A percentile compares a stretch with the other conserved stretches of the same genome.
Conservation (phyloP, 1,140 invertebrate species). For the Littorina saxatilis region DNA sequence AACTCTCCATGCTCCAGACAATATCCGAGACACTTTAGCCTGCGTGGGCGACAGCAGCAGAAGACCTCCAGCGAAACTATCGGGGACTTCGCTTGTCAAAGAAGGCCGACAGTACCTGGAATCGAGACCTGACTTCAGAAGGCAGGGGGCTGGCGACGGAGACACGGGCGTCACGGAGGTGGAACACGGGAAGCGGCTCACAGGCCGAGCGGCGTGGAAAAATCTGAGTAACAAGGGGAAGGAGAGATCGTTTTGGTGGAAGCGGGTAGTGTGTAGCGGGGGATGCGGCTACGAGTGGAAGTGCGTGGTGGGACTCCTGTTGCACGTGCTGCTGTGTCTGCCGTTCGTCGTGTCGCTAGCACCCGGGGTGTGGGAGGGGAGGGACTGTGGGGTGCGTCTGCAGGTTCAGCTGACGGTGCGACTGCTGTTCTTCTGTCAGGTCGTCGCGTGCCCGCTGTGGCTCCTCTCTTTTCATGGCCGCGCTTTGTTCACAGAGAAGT, state of each 20-base stretch:
- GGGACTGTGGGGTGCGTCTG: not conserved
- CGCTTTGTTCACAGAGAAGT: not conserved
- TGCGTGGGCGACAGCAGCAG: no score
- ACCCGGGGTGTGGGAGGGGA: not conserved
- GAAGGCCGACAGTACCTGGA: no score
- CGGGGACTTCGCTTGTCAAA: no score
- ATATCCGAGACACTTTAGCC: no score
- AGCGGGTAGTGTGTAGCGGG: no score
- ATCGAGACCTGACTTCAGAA: no score
- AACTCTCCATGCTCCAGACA: no score
- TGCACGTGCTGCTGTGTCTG: constrained; percentile 20
- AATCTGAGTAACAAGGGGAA: no score
- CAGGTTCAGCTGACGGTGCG: not conserved
- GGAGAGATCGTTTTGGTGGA: no score
- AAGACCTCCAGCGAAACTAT: no score
- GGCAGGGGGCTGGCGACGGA: not conserved
- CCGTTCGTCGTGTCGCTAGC: constrained; percentile 6
- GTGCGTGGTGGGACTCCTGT: not conserved
- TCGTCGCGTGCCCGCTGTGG: constrained; percentile 29
- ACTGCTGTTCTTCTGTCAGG: constrained; percentile 30
- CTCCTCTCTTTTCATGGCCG: not conserved
- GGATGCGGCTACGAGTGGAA: not conserved
- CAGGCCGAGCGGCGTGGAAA: no score
- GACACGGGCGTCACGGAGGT: not conserved
- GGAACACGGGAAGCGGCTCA: no score